Evolutionary conservation across 92 coral and sea anemone genomes (phyloP), one percentile per base, ranked within the genome.

Genomic region (Palythoa grandiflora): DNA sequence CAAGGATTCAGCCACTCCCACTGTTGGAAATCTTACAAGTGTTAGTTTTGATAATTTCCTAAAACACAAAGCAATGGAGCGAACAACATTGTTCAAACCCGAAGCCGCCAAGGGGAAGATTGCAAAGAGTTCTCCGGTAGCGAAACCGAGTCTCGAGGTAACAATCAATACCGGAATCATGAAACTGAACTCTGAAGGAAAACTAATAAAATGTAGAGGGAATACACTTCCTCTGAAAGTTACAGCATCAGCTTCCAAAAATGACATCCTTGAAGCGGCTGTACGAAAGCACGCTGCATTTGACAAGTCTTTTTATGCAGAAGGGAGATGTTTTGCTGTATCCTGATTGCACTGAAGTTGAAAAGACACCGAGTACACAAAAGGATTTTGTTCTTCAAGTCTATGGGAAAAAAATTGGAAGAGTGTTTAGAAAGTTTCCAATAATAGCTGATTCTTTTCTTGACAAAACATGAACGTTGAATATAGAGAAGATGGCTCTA

Each of bases 401-500:
- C 10, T 52, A 76, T 76, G 80, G 38, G 40, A 76, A 52, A 21
- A 66, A 76, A 77, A 36, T 77, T 20, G 83, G 83, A 77, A 77
- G 48, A 77, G 44, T 50, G 6, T 53, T 77, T 77, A 52, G 65
- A 9, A 76, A n/a, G n/a, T n/a, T n/a, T n/a, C n/a, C n/a, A n/a
- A n/a, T n/a, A n/a, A n/a, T n/a, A n/a, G n/a, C n/a, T n/a, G n/a
- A n/a, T n/a, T n/a, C n/a, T n/a, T n/a, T n/a, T n/a, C n/a, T n/a
- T n/a, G n/a, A n/a, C n/a, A n/a, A n/a, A n/a, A n/a, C n/a, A n/a
- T n/a, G n/a, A n/a, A n/a, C n/a, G n/a, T n/a, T n/a, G n/a, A 91
- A 40, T 91, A 85, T 44, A 91, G 96, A 73, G 96, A 91, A 84
- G 91, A 92, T 71, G 96, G 96, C 35, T 78, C 90, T 28, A 94